These are phyloP conservation scores for Glaucopsyche alexis DNA, from an alignment of 2,888 invertebrate genomes.

Conservation along the genomic window DNA sequence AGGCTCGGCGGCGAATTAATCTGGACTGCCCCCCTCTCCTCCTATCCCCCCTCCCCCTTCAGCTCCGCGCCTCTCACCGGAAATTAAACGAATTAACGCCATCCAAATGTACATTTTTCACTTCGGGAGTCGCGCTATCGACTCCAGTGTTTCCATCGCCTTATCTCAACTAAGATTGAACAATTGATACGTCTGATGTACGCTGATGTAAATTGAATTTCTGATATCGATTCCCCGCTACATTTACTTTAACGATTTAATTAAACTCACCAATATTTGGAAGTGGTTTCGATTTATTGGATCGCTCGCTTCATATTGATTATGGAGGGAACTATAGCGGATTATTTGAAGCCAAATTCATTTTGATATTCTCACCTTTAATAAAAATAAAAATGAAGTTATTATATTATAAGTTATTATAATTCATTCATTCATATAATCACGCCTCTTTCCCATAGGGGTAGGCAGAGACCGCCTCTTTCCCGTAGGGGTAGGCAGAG, in stretches of 20 bases:
- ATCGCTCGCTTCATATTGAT: background rate
- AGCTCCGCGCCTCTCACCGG: conserved; percentile 66
- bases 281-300: conserved; percentile 18
- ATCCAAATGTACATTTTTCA: conserved; percentile 81
- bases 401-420: background rate
- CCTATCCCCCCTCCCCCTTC: conserved; percentile 48
- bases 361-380: background rate
- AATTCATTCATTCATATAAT: too few species aligned
- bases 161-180: conserved; percentile 76
- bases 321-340: background rate
- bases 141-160: conserved; percentile 74
- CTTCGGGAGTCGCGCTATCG: conserved; percentile 75
- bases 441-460: too few species aligned
- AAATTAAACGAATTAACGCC: conserved; percentile 82
- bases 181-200: conserved; percentile 78
- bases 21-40: conserved; percentile 66
- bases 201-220: conserved; percentile 76
- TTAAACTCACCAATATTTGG: conserved; percentile 60
- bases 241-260: conserved; percentile 73
- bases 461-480: too few species aligned
- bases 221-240: conserved; percentile 70
- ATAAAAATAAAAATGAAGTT: background rate
- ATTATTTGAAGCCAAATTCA: background rate
- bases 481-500: too few species aligned
- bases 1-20: conserved; percentile 77